Evolutionary conservation across 2,888 invertebrate species (phyloP).

Genomic region (Sphaerophoria taeniata): DNA sequence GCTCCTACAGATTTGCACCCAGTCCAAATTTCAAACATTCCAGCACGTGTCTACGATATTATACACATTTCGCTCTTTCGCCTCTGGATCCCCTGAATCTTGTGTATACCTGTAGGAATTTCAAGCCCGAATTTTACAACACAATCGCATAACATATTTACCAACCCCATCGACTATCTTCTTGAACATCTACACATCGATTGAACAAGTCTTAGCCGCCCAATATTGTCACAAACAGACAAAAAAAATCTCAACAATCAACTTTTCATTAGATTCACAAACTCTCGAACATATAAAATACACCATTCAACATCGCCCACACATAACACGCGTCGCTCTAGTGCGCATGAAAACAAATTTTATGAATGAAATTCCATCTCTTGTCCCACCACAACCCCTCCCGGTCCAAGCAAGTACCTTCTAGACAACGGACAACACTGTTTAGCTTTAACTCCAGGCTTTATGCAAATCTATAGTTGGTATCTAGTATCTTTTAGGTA

Average conservation of each 20-base stretch:
- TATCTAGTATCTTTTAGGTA: constrained; percentile 27
- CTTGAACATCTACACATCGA: background rate
- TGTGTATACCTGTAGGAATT: background rate
- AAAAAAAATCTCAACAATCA: constrained; percentile 34
- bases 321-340: constrained; percentile 26
- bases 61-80: background rate
- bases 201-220: background rate
- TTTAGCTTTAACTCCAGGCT: constrained; percentile 18
- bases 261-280: background rate
- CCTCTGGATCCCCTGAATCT: too few relatives aligned
- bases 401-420: background rate
- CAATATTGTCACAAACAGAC: constrained; percentile 9
- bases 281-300: background rate
- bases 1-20: too few relatives aligned
- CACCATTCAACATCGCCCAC: constrained; percentile 45
- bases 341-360: constrained; percentile 65
- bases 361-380: constrained; percentile 65
- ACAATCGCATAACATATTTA: background rate
- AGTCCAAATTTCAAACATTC: background rate
- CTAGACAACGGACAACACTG: background rate
- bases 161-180: background rate
- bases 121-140: background rate
- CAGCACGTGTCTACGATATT: background rate
- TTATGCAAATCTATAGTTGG: constrained; percentile 54
- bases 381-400: background rate